Conservation (phyloP, 2,888 invertebrate genomes). For the Ornithoptera alexandrae region DNA sequence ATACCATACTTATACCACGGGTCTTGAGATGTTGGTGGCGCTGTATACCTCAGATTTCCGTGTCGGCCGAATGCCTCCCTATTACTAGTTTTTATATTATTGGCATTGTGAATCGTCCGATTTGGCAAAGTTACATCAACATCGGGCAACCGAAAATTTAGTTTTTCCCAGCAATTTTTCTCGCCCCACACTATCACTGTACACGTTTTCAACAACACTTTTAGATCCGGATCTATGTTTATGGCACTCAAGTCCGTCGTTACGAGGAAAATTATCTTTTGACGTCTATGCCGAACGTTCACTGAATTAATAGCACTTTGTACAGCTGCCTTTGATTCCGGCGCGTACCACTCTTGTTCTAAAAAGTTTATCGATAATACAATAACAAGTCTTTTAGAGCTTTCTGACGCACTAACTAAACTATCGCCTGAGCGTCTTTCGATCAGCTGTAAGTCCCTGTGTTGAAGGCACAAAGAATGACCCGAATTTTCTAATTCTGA, state of each 20-base stretch:
- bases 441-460: constrained; percentile 81
- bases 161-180: constrained; percentile 92
- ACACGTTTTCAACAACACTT: constrained; percentile 86
- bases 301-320: constrained; percentile 85
- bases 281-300: constrained; percentile 82
- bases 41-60: constrained; percentile 76
- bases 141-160: constrained; percentile 91
- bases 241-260: constrained; percentile 81
- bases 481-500: constrained; percentile 86
- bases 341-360: constrained; percentile 89
- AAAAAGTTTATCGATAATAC: constrained; percentile 90
- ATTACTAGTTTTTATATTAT: constrained; percentile 71
- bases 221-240: constrained; percentile 86
- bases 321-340: constrained; percentile 90
- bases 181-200: constrained; percentile 89
- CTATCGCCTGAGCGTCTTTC: constrained; percentile 79
- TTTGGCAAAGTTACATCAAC: constrained; percentile 81
- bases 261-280: constrained; percentile 80
- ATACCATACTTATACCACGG: constrained; percentile 78
- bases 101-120: constrained; percentile 78
- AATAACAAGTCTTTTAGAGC: constrained; percentile 86
- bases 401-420: constrained; percentile 78
- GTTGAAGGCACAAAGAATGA: constrained; percentile 83
- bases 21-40: constrained; percentile 75
- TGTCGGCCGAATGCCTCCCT: constrained; percentile 74